Conservation (phyloP, 2,888 invertebrate species). For the Zaprionus bogoriensis region DNA sequence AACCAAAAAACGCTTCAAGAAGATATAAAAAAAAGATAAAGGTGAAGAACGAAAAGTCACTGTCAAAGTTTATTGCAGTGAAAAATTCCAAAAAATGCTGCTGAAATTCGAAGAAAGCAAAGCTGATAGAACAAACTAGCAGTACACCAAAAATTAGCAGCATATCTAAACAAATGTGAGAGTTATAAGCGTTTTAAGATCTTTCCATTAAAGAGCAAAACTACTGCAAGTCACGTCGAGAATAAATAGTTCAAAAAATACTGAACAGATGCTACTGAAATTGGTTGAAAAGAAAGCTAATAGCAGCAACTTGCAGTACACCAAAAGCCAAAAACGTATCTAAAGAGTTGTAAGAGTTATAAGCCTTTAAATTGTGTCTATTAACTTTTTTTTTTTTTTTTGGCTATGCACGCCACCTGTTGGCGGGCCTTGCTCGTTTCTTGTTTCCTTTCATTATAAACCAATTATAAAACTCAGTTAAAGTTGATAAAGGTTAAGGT, state of each 20-base stretch:
- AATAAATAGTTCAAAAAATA: no score
- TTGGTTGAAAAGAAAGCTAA: neutral
- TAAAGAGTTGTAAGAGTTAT: neutral
- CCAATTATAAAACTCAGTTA: neutral
- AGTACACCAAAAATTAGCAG: neutral
- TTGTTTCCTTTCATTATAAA: neutral
- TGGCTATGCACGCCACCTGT: neutral
- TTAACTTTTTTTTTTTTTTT: neutral
- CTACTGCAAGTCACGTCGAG: no score
- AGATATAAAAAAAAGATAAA: neutral
- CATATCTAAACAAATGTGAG: neutral
- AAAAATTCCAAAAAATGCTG: neutral
- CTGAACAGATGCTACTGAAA: neutral
- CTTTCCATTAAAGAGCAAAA: no score
- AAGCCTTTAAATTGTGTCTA: neutral
- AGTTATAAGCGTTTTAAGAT: neutral
- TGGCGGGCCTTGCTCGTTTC: neutral
- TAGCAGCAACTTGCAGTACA: neutral
- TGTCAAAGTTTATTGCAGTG: neutral
- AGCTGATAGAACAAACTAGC: neutral
- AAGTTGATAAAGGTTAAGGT: neutral
- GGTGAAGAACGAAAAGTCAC: neutral
- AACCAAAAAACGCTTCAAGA: neutral
- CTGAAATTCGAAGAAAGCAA: neutral
- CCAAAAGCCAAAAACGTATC: neutral